Percentiles rank a stretch among this genome's conserved stretches.
phyloP scores from a whole-genome alignment of 2,888 invertebrate species.

The Drosophila kanekoi region DNA sequence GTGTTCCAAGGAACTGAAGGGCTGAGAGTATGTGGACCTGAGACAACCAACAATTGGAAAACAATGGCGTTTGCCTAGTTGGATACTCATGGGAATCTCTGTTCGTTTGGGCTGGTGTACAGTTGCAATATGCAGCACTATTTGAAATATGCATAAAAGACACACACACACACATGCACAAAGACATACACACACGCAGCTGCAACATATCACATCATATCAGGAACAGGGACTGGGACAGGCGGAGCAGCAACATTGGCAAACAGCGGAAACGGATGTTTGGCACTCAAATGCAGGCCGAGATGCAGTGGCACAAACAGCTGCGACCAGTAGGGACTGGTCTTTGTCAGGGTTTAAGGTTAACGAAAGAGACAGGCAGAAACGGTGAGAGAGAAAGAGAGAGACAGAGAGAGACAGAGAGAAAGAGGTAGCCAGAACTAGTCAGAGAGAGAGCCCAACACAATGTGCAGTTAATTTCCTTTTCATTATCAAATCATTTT shows the following conservation, averaged over 20 bases:
- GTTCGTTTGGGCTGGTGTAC: constrained; percentile 19
- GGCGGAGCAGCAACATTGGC: constrained; percentile 43
- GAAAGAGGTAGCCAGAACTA: neutral
- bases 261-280: constrained; percentile 68
- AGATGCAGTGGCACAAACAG: constrained; percentile 44
- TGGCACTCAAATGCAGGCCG: constrained; percentile 70
- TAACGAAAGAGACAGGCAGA: neutral
- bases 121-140: constrained; percentile 56
- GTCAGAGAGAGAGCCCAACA: constrained; percentile 5
- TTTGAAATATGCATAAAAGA: constrained; percentile 62
- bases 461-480: constrained; percentile 66
- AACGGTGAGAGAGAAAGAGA: neutral
- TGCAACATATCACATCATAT: constrained; percentile 49
- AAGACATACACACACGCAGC: constrained; percentile 16
- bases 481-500: constrained; percentile 73
- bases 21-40: constrained; percentile 1
- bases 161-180: constrained; percentile 19
- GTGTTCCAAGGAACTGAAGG: constrained; percentile 25
- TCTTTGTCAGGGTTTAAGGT: constrained; percentile 12
- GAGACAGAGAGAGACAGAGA: neutral
- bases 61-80: constrained; percentile 44
- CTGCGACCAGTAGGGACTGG: constrained; percentile 24
- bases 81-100: constrained; percentile 41
- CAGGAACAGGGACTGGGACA: constrained; percentile 16
- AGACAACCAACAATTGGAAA: constrained; percentile 40